phyloP scores from a whole-genome alignment of 2,888 invertebrate genomes.

The Ichneumoninae sp. region DNA sequence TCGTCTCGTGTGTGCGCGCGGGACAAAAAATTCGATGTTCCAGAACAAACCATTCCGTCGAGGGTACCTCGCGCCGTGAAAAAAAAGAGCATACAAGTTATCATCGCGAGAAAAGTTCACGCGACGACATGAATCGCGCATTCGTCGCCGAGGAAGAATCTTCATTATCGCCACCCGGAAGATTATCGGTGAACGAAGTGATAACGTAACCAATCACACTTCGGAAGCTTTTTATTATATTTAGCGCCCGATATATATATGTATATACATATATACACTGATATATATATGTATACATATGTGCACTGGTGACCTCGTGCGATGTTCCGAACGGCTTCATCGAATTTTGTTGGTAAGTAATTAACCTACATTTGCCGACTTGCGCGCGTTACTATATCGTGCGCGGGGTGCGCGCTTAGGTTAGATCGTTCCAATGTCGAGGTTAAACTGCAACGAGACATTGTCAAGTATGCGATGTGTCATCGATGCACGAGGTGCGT shows the following conservation, averaged over 20 bases:
- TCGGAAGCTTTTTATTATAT: not conserved
- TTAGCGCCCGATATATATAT: slow-evolving; percentile 3
- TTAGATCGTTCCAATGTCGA: slow-evolving; percentile 55
- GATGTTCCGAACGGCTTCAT: slow-evolving; percentile 53
- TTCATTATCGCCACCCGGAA: not conserved
- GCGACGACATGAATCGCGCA: slow-evolving; percentile 10
- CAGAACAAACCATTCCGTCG: slow-evolving; percentile 16
- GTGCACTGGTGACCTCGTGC: slow-evolving; percentile 54
- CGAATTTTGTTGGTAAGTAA: slow-evolving; percentile 66
- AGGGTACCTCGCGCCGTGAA: not conserved
- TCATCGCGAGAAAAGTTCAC: not conserved
- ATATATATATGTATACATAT: not conserved
- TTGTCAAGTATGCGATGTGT: slow-evolving; percentile 45
- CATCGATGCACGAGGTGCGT: slow-evolving; percentile 35
- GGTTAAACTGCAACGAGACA: slow-evolving; percentile 39
- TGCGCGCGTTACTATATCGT: slow-evolving; percentile 33
- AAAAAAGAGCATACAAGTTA: not conserved
- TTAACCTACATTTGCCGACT: slow-evolving; percentile 65
- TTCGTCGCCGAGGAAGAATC: not conserved
- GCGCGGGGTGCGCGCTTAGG: slow-evolving; percentile 28
- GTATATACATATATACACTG: not conserved
- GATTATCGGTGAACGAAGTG: slow-evolving; percentile 11
- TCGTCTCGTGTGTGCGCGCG: slow-evolving; percentile 7
- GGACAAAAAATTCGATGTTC: slow-evolving; percentile 27
- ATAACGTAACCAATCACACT: not conserved